Percentiles rank a stretch among this genome's conserved stretches.
Conservation (phyloP, 2,113 vertebrate genomes). For the Salvator merianae region DNA sequence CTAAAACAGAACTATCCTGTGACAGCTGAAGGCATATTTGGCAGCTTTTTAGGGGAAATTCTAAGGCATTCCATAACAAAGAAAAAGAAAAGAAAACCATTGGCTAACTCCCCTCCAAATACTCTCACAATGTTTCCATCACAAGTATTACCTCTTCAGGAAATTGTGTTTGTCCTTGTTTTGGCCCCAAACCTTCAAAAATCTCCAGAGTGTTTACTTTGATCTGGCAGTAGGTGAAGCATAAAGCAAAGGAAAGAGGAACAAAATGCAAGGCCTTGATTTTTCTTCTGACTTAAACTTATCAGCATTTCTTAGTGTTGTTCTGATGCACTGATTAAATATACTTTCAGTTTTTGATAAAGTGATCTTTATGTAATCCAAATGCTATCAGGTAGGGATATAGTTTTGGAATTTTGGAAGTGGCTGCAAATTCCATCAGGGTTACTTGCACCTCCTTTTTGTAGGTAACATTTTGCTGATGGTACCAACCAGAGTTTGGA, state of each 20-base stretch:
- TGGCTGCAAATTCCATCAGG: too few relatives aligned
- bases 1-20: too few relatives aligned
- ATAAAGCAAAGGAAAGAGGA: constrained; percentile 5
- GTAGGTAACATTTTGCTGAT: too few relatives aligned
- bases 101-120: not conserved
- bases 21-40: too few relatives aligned
- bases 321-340: not conserved
- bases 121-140: not conserved
- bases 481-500: too few relatives aligned
- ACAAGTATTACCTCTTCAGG: not conserved
- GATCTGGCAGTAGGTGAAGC: not conserved
- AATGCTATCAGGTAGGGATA: too few relatives aligned
- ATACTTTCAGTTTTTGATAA: not conserved
- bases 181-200: not conserved
- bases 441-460: too few relatives aligned
- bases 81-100: not conserved
- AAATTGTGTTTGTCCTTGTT: not conserved
- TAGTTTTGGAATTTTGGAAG: too few relatives aligned
- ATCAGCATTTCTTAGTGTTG: constrained; percentile 6
- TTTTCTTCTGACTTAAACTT: constrained; percentile 14
- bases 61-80: not conserved
- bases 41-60: not conserved
- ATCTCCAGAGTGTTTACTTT: not conserved
- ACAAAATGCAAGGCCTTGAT: constrained; percentile 17
- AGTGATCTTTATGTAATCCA: not conserved